Conservation (phyloP, 2,888 invertebrate species). For the Andrena chrysosceles region DNA sequence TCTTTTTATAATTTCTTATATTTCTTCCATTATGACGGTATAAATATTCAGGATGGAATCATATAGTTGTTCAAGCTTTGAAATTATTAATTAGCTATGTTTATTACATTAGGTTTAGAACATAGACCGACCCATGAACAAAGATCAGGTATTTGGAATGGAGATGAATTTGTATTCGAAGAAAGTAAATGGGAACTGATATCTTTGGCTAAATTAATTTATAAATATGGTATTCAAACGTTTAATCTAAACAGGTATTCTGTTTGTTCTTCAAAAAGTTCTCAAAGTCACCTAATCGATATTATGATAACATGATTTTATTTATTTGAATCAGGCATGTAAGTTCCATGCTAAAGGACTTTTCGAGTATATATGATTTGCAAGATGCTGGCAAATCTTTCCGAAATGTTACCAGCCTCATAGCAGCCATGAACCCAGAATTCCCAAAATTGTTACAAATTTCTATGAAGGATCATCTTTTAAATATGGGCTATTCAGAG, state of each 20-base stretch:
- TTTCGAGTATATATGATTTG: constrained; percentile 86
- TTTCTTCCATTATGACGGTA: neutral
- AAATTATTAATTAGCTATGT: constrained; percentile 1
- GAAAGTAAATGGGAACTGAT: constrained; percentile 85
- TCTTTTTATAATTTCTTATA: constrained; percentile 10
- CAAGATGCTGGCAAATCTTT: constrained; percentile 86
- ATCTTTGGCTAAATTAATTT: constrained; percentile 85
- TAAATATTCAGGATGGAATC: constrained; percentile 21
- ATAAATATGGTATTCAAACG: constrained; percentile 87
- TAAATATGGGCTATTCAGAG: constrained; percentile 84
- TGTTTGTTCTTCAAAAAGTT: neutral
- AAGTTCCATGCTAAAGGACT: constrained; percentile 74
- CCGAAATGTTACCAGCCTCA: constrained; percentile 85
- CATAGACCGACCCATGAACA: constrained; percentile 66
- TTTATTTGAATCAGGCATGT: constrained; percentile 71
- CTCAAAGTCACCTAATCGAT: neutral
- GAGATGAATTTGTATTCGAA: constrained; percentile 86
- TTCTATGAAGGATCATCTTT: constrained; percentile 83
- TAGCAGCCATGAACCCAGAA: constrained; percentile 85
- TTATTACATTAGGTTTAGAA: constrained; percentile 78
- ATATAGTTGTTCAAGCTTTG: neutral
- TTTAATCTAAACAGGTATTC: constrained; percentile 83
- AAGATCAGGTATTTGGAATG: constrained; percentile 86
- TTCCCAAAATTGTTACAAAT: constrained; percentile 85
- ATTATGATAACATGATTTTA: constrained; percentile 2